phyloP scores from a whole-genome alignment of 2,888 invertebrate genomes.

The Cheilosia variabilis region DNA sequence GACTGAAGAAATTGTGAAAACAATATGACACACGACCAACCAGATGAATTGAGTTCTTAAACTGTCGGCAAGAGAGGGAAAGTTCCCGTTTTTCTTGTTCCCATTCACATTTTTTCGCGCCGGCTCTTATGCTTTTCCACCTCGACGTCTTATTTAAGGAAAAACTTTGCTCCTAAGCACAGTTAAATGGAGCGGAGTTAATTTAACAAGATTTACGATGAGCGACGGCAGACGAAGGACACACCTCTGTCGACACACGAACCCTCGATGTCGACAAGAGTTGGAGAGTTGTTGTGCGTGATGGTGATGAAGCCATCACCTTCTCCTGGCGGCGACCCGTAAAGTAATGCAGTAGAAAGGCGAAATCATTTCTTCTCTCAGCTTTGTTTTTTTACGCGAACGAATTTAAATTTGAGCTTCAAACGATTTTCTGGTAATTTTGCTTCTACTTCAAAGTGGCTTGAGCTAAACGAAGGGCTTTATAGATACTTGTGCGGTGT shows the following conservation, averaged over 20 bases:
- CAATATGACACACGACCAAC: slow-evolving; percentile 71
- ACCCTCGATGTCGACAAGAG: neutral
- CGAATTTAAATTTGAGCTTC: slow-evolving; percentile 30
- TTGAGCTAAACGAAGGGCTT: neutral
- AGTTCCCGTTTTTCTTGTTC: slow-evolving; percentile 23
- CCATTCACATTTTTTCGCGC: neutral
- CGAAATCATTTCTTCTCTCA: slow-evolving; percentile 29
- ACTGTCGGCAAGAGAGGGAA: slow-evolving; percentile 47
- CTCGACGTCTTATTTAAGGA: slow-evolving; percentile 36
- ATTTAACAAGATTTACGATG: slow-evolving; percentile 72
- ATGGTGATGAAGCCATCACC: slow-evolving; percentile 56
- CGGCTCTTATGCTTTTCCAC: slow-evolving; percentile 24
- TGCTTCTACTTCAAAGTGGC: neutral
- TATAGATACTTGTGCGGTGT: neutral
- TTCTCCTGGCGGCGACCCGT: slow-evolving; percentile 24
- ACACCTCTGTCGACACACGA: slow-evolving; percentile 20
- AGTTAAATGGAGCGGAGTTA: slow-evolving; percentile 73
- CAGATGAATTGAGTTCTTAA: slow-evolving; percentile 70
- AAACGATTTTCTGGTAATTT: slow-evolving; percentile 33
- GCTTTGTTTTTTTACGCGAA: neutral
- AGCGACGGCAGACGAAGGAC: slow-evolving; percentile 43
- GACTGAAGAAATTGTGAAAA: slow-evolving; percentile 68
- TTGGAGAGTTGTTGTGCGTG: slow-evolving; percentile 25
- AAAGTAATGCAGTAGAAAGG: slow-evolving; percentile 47
- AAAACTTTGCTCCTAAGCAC: slow-evolving; percentile 49